Evolutionary conservation across 2,797 vertebrate genomes (phyloP).

Genomic region (Anniella stebbinsi): DNA sequence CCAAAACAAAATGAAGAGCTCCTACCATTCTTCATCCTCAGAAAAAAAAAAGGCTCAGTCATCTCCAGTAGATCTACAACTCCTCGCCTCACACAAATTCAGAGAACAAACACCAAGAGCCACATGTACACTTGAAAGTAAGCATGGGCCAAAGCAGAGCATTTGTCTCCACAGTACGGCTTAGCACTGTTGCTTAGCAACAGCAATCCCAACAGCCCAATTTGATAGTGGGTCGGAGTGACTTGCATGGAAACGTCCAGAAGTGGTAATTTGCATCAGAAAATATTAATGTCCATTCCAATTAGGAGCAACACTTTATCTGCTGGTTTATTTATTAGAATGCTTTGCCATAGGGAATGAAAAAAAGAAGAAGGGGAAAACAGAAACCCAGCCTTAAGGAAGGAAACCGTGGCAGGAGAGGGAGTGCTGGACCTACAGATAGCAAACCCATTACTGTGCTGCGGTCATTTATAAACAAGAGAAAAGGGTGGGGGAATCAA

Average conservation of each 20-base stretch:
- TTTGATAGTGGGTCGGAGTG: slow-evolving; percentile 17
- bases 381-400: slow-evolving; percentile 24
- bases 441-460: slow-evolving; percentile 8
- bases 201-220: slow-evolving; percentile 23
- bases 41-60: neutral
- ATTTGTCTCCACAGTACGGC: neutral
- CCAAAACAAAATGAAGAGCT: neutral
- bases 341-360: neutral
- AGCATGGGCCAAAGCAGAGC: accelerated
- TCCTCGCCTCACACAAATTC: too few relatives aligned
- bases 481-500: neutral
- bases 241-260: slow-evolving; percentile 26
- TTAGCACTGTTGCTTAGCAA: slow-evolving; percentile 37
- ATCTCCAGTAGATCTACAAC: neutral
- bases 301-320: slow-evolving; percentile 48
- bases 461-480: slow-evolving; percentile 31
- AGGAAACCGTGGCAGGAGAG: neutral
- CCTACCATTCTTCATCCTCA: neutral
- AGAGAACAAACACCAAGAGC: neutral
- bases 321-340: slow-evolving; percentile 51
- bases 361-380: slow-evolving; percentile 2
- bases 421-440: neutral
- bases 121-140: accelerated
- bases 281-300: slow-evolving; percentile 45
- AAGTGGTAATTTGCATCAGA: slow-evolving; percentile 51